A percentile compares a stretch with the other conserved stretches of the same genome.
Conservation (phyloP, 2,113 vertebrate species). For the Aptenodytes forsteri region DNA sequence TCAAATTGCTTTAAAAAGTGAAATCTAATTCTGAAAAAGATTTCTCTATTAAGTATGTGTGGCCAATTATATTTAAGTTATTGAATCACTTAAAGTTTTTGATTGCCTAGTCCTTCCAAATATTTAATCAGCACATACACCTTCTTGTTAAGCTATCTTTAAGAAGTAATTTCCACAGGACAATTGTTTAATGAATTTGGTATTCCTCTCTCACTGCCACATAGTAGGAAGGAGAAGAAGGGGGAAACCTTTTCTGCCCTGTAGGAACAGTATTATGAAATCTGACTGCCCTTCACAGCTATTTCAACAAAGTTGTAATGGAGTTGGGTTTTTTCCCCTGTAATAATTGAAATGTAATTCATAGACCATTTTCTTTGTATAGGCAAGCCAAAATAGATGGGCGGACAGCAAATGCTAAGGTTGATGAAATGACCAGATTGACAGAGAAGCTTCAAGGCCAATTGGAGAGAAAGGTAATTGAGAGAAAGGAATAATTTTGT, state of each 20-base stretch:
- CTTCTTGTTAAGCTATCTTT: background rate
- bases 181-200: background rate
- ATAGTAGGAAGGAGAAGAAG: background rate
- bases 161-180: background rate
- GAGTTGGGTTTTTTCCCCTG: rapidly evolving
- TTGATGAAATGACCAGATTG: conserved; percentile 84
- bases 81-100: background rate
- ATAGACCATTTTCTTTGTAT: background rate
- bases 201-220: background rate
- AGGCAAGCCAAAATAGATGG: conserved; percentile 86
- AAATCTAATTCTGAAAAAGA: background rate
- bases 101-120: background rate
- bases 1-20: background rate
- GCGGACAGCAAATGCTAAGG: conserved; percentile 79
- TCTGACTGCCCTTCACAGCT: background rate
- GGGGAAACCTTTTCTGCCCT: background rate
- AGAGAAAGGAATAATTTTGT: background rate
- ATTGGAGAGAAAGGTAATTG: conserved; percentile 82
- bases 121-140: background rate
- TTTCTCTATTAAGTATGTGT: background rate
- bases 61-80: background rate
- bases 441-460: conserved; percentile 81
- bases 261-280: background rate
- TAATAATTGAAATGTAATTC: background rate
- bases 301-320: background rate